Evolutionary conservation across 2,113 vertebrate species (phyloP).

Genomic region (Labeo rohita): DNA sequence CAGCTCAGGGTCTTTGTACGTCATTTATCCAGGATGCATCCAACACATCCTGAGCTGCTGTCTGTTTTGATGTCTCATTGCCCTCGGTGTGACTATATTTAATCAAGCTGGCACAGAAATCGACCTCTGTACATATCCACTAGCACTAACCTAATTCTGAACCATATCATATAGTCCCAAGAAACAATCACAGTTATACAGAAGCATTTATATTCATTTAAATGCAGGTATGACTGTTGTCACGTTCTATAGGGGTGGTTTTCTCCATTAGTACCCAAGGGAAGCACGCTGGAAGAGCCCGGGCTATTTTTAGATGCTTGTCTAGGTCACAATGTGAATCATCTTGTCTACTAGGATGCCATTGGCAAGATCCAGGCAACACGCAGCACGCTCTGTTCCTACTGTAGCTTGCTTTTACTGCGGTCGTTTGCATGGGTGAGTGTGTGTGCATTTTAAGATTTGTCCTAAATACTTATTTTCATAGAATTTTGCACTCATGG

Average conservation of each 20-base stretch:
- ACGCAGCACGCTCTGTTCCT: constrained; percentile 36
- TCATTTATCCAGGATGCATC: neutral
- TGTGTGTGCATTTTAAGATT: neutral
- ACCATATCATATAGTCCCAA: neutral
- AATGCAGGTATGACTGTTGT: constrained; percentile 46
- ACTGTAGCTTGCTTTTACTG: constrained; percentile 3
- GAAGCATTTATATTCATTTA: constrained; percentile 13
- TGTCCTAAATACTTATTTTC: neutral
- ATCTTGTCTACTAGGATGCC: constrained; percentile 35
- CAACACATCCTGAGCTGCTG: neutral
- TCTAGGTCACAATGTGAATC: constrained; percentile 48
- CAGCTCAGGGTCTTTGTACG: neutral
- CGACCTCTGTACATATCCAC: constrained; percentile 30
- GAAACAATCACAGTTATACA: constrained; percentile 18
- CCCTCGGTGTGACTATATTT: constrained; percentile 19
- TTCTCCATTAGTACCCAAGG: constrained; percentile 61
- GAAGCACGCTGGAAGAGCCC: constrained; percentile 55
- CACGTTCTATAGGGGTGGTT: constrained; percentile 45
- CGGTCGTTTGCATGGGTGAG: neutral
- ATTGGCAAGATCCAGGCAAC: neutral
- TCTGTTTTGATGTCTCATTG: constrained; percentile 1
- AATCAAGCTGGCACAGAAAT: constrained; percentile 7
- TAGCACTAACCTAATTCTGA: neutral
- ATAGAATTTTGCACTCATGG: neutral
- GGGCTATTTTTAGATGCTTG: constrained; percentile 62